Evolutionary conservation across 92 coral and sea anemone genomes (phyloP), one percentile per base, ranked within the genome.

Genomic region (Nematostella vectensis): DNA sequence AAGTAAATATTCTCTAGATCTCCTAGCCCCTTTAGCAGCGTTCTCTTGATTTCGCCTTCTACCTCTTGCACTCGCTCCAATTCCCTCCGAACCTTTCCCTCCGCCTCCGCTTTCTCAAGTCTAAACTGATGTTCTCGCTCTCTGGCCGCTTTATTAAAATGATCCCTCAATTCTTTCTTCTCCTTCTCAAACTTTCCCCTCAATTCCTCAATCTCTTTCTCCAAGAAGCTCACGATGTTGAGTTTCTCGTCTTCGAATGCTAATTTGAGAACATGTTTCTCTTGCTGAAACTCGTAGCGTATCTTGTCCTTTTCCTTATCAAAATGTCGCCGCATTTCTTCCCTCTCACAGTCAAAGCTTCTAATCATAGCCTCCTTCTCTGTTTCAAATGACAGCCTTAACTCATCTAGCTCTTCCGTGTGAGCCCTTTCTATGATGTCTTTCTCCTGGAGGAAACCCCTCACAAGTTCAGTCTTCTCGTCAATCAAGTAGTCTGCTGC

Each of bases 381-480:
- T 12, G 75, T 65, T 57, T 85, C 98, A 38, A 81, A 72, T 16
- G 73, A 80, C 16, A 83, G 59, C 8, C 81, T 74, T 48, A 86
- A 61, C 40, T 91, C 98, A 29, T 91, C 84, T 23, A 80, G 63
- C 59, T 86, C 93, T 42, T 86, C 98, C 27, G 77, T 76, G 37
- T 86, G 88, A 28, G 91, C 77, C 36, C 79, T 74, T 49, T 78
- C 96, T 28, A 91, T 62, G 18, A 88, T 55, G 17, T 82, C 95
- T 61, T 87, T 59, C 68, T 86, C 98, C 54, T 86, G 93, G 55
- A 91, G 86, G 75, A 91, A 91, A 4, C 98, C 93, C 3, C 95
- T 91, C 33, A 91, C 87, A 23, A 91, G 78, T 47, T 91, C 98
- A 3, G 98, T 96, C 61, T 86, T 86, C 48, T 91, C 98, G 31